Base-by-base conservation (phyloP, 2,888 invertebrate genomes). In the Eustalomyia histrio region DNA sequence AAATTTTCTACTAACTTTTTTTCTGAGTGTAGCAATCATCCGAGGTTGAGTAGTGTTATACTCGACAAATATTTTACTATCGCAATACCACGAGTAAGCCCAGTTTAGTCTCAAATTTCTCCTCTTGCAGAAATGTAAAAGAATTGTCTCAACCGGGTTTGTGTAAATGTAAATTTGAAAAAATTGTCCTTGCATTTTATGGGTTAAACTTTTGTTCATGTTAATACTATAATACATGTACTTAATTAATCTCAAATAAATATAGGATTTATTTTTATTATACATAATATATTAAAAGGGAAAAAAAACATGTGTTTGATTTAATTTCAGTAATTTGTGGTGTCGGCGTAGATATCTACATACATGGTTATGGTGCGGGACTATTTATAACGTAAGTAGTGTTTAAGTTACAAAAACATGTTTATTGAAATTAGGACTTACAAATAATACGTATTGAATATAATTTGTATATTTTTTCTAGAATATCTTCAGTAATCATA, bases 381-480 rank as follows among this genome's bases (percentile, higher is more conserved):
- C 89, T 92, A 87, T 93, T 93, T 89, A 91, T 93, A 87, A 90
- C 93, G 94, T 94, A 92, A 93, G 94, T 92, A 91, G 18, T 55
- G 24, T 16, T 57, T 57, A 7, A 16, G 33, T 10, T 29, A 2
- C 57, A 12, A 8, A 21, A 12, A 24, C 24, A 24, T 24, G n/a
- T 64, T 33, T 47, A 24, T 64, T 50, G 29, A 50, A 43, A 57
- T 47, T 16, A n/a, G 39, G 24, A 57, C 16, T 14, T 55, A 24
- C 12, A 24, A 57, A 29, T 57, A 29, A 57, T 16, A 29, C 7
- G 1, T 29, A 29, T 29, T 29, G 16, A 6, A 43, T 67, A 18
- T 47, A 60, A 50, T 21, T n/a, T 50, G 10, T 58, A 17, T 33
- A 47, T 58, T 29, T 82, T 91, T 71, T n/a, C n/a, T 91, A 94